These are phyloP conservation scores for Clepsis dumicolana DNA, from an alignment of 2,888 invertebrate species.

Conservation along the genomic window DNA sequence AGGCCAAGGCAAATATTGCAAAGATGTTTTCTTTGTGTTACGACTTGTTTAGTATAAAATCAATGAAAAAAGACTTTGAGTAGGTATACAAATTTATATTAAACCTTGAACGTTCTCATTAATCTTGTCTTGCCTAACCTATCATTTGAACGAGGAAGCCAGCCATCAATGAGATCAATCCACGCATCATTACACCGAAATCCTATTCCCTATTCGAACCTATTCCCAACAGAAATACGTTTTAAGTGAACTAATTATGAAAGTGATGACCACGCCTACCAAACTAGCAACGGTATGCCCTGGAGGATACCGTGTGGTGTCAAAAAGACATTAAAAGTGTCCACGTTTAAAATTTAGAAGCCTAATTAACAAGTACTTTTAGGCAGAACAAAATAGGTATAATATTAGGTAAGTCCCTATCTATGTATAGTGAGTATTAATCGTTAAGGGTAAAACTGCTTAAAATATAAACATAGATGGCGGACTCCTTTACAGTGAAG, in stretches of 20 bases:
- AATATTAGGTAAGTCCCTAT: too few species aligned
- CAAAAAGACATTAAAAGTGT: slow-evolving; percentile 22
- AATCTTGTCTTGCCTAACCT: neutral
- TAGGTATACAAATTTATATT: too few species aligned
- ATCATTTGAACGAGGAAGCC: neutral
- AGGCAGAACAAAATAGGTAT: too few species aligned
- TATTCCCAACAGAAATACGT: slow-evolving; percentile 37
- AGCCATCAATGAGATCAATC: slow-evolving; percentile 13
- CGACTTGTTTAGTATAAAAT: too few species aligned
- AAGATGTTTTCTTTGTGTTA: too few species aligned
- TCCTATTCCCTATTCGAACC: neutral
- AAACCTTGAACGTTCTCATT: too few species aligned
- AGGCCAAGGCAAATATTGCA: too few species aligned
- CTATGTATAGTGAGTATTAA: neutral
- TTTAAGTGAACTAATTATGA: slow-evolving; percentile 31
- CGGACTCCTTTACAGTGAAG: too few species aligned
- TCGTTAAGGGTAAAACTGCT: too few species aligned
- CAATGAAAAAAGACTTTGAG: too few species aligned
- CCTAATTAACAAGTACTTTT: neutral
- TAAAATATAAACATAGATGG: too few species aligned
- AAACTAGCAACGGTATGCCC: slow-evolving; percentile 1
- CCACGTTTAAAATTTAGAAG: neutral
- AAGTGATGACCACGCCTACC: slow-evolving; percentile 26
- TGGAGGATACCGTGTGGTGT: slow-evolving; percentile 31
- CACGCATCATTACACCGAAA: slow-evolving; percentile 22